Evolutionary conservation across 2,797 vertebrate species (phyloP).

Genomic region (Darevskia mixta): DNA sequence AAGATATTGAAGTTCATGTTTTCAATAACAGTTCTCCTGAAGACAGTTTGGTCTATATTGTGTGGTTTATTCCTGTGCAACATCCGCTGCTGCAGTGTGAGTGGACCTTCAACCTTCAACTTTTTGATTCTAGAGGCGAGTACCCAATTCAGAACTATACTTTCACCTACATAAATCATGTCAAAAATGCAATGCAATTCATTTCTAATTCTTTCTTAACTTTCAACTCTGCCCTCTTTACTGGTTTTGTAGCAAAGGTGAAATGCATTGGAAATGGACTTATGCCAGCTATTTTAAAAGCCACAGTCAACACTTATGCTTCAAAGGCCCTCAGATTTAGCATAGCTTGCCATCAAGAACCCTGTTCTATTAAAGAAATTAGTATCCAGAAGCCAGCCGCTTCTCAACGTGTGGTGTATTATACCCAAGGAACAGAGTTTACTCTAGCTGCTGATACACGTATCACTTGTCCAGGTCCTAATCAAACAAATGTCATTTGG

Average conservation of each 20-base stretch:
- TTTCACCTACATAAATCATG: fast-evolving
- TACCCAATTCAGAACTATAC: conserved; percentile 1
- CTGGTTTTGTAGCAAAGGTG: conserved; percentile 43
- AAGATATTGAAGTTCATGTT: conserved; percentile 30
- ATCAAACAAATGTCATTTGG: conserved; percentile 30
- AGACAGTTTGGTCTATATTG: conserved; percentile 36
- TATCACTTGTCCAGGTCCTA: fast-evolving
- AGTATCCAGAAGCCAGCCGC: conserved; percentile 45
- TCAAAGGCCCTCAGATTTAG: not conserved
- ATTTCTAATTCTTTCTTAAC: conserved; percentile 41
- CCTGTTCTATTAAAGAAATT: conserved; percentile 24
- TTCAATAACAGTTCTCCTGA: conserved; percentile 36
- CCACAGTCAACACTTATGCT: conserved; percentile 17
- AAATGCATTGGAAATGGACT: conserved; percentile 25
- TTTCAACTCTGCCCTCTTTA: conserved; percentile 29
- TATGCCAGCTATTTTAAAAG: not conserved
- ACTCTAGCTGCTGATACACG: not conserved
- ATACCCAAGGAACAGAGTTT: not conserved
- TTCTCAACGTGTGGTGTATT: fast-evolving
- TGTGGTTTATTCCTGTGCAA: conserved; percentile 62
- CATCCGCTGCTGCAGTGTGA: conserved; percentile 28
- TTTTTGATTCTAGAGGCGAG: conserved; percentile 35
- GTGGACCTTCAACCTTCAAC: conserved; percentile 66
- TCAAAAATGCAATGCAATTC: not conserved
- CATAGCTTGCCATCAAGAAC: not conserved